These are phyloP conservation scores for Sphenopsis melanotis DNA, from an alignment of 2,797 vertebrate species.

Conservation along the genomic window DNA sequence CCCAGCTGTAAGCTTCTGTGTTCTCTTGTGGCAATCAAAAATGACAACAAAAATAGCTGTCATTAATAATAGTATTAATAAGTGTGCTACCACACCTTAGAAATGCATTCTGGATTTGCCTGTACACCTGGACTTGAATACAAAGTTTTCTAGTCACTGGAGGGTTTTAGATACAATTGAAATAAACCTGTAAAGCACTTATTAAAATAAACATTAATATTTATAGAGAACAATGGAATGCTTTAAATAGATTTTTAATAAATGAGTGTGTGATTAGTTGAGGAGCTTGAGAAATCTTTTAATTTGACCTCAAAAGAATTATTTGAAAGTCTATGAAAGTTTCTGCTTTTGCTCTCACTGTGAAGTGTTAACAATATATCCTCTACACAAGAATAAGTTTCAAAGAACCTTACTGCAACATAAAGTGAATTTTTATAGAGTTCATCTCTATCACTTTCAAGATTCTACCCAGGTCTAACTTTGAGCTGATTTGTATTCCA, in stretches of 20 bases:
- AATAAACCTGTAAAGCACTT: conserved; percentile 36
- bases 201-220: conserved; percentile 48
- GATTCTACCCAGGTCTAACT: neutral
- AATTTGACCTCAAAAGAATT: neutral
- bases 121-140: conserved; percentile 46
- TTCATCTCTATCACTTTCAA: neutral
- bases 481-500: neutral
- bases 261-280: neutral
- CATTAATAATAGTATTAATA: conserved; percentile 48
- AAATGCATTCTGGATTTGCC: conserved; percentile 17
- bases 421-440: neutral
- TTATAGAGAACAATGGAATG: conserved; percentile 42
- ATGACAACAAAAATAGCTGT: conserved; percentile 66
- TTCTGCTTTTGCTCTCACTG: neutral
- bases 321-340: neutral
- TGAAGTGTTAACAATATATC: neutral
- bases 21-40: conserved; percentile 67
- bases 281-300: neutral
- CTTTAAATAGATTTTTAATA: conserved; percentile 49
- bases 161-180: conserved; percentile 25
- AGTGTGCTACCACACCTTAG: conserved; percentile 1
- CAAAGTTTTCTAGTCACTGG: neutral
- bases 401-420: neutral
- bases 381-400: neutral
- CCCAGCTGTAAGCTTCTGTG: conserved; percentile 50